Evolutionary conservation across 2,888 invertebrate species (phyloP), one percentile per base, ranked within the genome.

Genomic region (Polymixis lichenea): DNA sequence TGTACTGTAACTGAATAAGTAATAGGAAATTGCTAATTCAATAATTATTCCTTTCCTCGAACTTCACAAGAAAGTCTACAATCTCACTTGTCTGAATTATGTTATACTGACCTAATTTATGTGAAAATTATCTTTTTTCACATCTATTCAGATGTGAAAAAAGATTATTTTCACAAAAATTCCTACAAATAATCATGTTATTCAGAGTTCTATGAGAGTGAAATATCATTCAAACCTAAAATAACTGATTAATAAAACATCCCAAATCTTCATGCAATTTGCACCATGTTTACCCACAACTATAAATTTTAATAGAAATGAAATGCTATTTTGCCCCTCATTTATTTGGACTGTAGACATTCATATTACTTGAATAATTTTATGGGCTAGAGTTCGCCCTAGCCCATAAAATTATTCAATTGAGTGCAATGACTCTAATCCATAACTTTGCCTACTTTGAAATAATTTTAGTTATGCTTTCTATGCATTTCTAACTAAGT

Each of bases 91-190:
- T n/a, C 38, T 38, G 4, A 38, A 78, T 13, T 38, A 28, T 38
- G 53, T n/a, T 25, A 8, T 43, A 32, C 46, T 81, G 75, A 65
- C 58, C 75, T 81, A 53, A 60, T 80, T 78, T 62, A n/a, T n/a
- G n/a, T 60, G 19, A 53, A 53, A n/a, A n/a, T n/a, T n/a, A n/a
- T n/a, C n/a, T n/a, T n/a, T n/a, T n/a, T n/a, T n/a, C n/a, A n/a
- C n/a, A n/a, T n/a, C n/a, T n/a, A n/a, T n/a, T n/a, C 51, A 65
- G 51, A 80, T 64, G 51, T 80, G 43, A 73, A 38, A 32, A 56
- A 28, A 28, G 17, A 28, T 49, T 17, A 28, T n/a, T n/a, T 49
- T 25, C 1, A 38, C 38, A 3, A 0, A 3, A 53, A 19, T 75
- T 53, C 17, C 4, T 58, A 15, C 1, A 58, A 38, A 6, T n/a